Percentiles rank a stretch among this genome's conserved stretches.
Conservation (phyloP, 2,113 vertebrate species). For the Bos indicus region DNA sequence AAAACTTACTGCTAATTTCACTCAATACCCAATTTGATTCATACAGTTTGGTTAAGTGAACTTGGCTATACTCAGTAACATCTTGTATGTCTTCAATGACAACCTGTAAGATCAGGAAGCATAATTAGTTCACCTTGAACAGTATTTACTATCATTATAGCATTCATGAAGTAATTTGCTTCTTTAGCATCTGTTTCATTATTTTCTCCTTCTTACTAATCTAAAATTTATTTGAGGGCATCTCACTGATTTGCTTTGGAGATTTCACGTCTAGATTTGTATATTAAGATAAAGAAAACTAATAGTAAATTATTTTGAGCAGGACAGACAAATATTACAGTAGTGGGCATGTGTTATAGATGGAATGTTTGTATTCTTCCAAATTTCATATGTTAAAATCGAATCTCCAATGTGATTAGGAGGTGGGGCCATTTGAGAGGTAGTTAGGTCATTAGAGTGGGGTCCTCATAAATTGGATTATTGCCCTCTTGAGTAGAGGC, state of each 20-base stretch:
- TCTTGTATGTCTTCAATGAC: not conserved
- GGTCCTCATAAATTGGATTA: not conserved
- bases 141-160: not conserved
- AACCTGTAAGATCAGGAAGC: not conserved
- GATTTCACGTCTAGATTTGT: not conserved
- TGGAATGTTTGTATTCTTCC: not conserved
- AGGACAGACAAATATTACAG: not conserved
- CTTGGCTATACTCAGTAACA: not conserved
- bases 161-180: not conserved
- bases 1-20: not conserved
- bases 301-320: not conserved
- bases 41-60: not conserved
- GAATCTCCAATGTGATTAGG: not conserved
- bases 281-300: not conserved
- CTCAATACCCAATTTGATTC: not conserved
- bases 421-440: not conserved
- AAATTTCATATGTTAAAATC: not conserved
- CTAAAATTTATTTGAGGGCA: not conserved
- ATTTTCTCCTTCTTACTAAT: not conserved
- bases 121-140: not conserved
- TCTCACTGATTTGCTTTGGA: not conserved
- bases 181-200: not conserved
- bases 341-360: not conserved
- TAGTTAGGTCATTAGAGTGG: not conserved
- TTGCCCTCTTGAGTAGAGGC: not conserved